Base-by-base conservation (phyloP, 2,888 invertebrate species). In the Penaeus monodon region DNA sequence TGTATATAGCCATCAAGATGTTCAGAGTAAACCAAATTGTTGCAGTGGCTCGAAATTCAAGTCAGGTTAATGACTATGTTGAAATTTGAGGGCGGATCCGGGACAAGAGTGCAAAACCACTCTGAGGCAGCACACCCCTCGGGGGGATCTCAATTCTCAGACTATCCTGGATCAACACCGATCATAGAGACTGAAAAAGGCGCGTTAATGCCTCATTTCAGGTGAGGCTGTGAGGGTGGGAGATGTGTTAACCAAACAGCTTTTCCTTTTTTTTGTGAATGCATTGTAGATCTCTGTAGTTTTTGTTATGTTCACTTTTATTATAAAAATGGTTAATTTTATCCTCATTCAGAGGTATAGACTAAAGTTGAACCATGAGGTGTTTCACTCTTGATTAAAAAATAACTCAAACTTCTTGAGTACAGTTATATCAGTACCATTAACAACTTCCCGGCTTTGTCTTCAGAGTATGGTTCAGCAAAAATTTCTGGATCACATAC, bases 71-170 rank as follows among this genome's bases (percentile, higher is more conserved):
- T 76, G 87, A 88, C 57, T 90, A 80, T 27, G 85, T 87, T 44
- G 90, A 90, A 66, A 85, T 83, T 76, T n/a, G n/a, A 83, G 87
- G 66, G 87, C 88, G 6, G 90, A 90, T n/a, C 73, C 84, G 85
- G 73, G 90, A 90, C 80, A 90, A 90, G 85, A 85, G 79, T 68
- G 87, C 83, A 90, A 89, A 83, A 63, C 86, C 38, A 80, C 73
- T 79, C 85, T 68, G 64, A 29, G 79, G 68, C 44, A 82, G 57
- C 44, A 57, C 70, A 12, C 82, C 82, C n/a, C 24, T 84, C 65
- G 22, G 65, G 63, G 38, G 74, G 84, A 33, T 68, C 84, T n/a
- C 24, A 57, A 68, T 27, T 65, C 88, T 29, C 84, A 84, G 65
- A 84, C 73, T 44, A n/a, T 65, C 84, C 44, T 66, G 65, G 4